Conservation (phyloP, 1,140 invertebrate genomes). For the Lucilia cuprina region DNA sequence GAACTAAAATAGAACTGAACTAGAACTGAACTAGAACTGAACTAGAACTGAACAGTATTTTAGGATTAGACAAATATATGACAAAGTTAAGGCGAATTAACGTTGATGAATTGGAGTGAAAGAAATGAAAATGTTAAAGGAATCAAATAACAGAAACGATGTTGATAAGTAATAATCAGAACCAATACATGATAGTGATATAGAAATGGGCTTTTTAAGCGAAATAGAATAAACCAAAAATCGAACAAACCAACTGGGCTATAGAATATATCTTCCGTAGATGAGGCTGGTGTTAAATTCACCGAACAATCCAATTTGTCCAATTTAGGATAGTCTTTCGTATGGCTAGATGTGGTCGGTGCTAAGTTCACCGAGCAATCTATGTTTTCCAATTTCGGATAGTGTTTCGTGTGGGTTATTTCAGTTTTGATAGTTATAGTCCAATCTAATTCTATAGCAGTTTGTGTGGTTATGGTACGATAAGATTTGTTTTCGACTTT, state of each 20-base stretch:
- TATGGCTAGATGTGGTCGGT: constrained; percentile 40
- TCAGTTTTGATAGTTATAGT: constrained; percentile 11
- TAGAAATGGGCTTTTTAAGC: neutral
- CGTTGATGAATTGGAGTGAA: no score
- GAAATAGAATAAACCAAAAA: neutral
- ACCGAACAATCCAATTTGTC: constrained; percentile 16
- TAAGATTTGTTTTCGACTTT: neutral
- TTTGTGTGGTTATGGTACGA: constrained; percentile 11
- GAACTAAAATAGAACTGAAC: no score
- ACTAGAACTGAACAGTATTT: no score
- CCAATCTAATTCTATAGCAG: constrained; percentile 9
- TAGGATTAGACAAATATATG: no score
- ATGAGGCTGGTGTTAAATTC: constrained; percentile 54
- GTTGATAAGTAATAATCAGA: neutral
- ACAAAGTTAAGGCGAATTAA: neutral
- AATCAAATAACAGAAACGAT: neutral
- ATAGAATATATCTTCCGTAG: constrained; percentile 57
- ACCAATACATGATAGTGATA: neutral
- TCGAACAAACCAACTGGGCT: constrained; percentile 56
- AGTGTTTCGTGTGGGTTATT: neutral
- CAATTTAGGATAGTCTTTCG: neutral
- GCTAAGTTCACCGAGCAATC: neutral
- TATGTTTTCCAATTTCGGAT: neutral
- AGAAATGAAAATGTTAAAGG: no score
- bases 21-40: no score